Evolutionary conservation across 2,797 vertebrate genomes (phyloP).

Genomic region (Acropternis orthonyx): DNA sequence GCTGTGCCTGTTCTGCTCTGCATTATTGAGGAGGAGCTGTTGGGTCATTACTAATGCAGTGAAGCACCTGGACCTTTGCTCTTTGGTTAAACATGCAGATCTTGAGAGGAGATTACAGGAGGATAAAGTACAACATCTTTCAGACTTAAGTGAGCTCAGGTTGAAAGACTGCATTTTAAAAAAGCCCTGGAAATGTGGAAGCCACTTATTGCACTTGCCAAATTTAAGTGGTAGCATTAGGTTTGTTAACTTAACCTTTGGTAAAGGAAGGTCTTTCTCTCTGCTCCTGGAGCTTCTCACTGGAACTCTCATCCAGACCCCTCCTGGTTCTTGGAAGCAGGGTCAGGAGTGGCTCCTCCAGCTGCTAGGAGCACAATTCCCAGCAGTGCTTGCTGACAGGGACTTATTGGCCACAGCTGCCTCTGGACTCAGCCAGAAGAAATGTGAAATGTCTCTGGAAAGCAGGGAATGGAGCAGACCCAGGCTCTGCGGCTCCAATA

Average conservation of each 20-base stretch:
- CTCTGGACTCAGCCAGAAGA: background rate
- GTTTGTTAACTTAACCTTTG: background rate
- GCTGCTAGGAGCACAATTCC: background rate
- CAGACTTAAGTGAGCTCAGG: conserved; percentile 8
- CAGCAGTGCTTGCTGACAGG: background rate
- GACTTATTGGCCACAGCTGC: background rate
- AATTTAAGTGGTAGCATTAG: background rate
- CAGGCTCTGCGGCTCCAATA: fast-evolving
- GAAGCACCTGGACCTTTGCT: conserved; percentile 43
- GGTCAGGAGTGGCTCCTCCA: background rate
- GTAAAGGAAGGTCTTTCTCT: background rate
- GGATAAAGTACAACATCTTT: conserved; percentile 24
- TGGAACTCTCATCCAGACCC: background rate
- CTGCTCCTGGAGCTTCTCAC: background rate
- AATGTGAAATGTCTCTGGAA: background rate
- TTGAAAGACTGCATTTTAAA: background rate
- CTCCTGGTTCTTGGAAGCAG: background rate
- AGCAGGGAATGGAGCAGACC: fast-evolving
- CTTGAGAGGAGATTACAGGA: conserved; percentile 15
- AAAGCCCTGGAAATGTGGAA: background rate
- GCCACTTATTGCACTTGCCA: background rate
- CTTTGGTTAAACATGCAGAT: conserved; percentile 37
- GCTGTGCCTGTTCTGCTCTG: background rate
- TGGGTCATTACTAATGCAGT: conserved; percentile 39
- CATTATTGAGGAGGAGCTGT: conserved; percentile 15